Base-by-base conservation (phyloP, 2,113 vertebrate genomes). In the Phylloscopus whistleri region DNA sequence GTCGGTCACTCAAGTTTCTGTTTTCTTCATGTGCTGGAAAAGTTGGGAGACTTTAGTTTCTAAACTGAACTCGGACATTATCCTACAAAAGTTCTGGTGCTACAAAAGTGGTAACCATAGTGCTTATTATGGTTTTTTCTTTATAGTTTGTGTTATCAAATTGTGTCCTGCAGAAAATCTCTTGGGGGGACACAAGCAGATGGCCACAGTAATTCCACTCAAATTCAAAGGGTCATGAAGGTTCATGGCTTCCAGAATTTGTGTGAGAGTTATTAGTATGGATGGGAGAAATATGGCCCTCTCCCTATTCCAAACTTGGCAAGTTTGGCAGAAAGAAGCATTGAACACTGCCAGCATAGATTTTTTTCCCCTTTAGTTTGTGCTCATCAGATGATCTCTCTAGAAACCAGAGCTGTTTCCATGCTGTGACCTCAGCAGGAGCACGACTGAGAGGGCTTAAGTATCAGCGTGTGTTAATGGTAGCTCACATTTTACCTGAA, bases 1-100 rank as follows among this genome's bases (percentile, higher is more conserved):
- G 87, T 93, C 2, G 43, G 92, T 95, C 94, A 95, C 83, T 91
- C 87, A 95, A 80, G 85, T 94, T 96, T 85, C 66, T 74, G n/a
- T 80, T 88, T 90, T 59, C 55, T 90, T 96, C 67, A 27, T 60
- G 33, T 53, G 28, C 72, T 77, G 48, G 49, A 90, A 80, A 41
- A 91, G 35, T 52, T 86, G 59, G 35, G 84, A 91, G 30, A 90
- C 55, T 95, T 70, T 23, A 39, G 59, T 58, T 92, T 89, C 63
- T 80, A 74, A 82, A 72, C 51, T 48, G 76, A 81, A 68, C 59
- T 48, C 4, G 14, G 52, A 77, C 70, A 66, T 73, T 26, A 66
- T 24, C 16, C 55, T 43, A 68, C 41, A 55, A 39, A 95, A 92
- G 76, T 92, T 93, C 41, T 75, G 46, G 19, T 37, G 37, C 37